Evolutionary conservation across 2,888 invertebrate species (phyloP), one percentile per base, ranked within the genome.

Genomic region (Ormyrus pomaceus): DNA sequence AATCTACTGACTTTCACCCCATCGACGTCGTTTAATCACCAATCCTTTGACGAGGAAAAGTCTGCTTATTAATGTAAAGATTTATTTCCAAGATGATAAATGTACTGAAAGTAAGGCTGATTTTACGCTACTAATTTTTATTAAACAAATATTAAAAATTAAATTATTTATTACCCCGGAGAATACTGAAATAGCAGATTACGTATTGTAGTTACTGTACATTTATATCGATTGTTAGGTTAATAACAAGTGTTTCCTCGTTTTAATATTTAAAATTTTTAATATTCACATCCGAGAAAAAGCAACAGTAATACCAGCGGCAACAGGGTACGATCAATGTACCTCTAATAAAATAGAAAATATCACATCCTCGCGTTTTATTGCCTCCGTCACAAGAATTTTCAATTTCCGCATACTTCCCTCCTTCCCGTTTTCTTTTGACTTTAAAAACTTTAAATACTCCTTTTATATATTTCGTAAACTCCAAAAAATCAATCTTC

Each of bases 361-460:
- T 55, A 73, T 64, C 10, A 55, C 64, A 55, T 55, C 62, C 13
- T 53, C 50, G n/a, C 34, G 46, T 55, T 73, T 73, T 73, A 64
- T 64, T 72, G 72, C 46, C 72, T 10, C 9, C 55, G 55, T 13
- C 71, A 8, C 46, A 64, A 73, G 73, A 73, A 73, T 73, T 73
- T 73, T 73, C 73, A 73, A 73, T 73, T 64, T 73, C 64, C 73
- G 64, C 64, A 72, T 72, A 62, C 50, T 72, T 72, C 7, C 13
- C 69, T n/a, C 69, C n/a, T 46, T 45, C 45, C 6, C 2, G 3
- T 6, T 45, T 34, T 46, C 46, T 8, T n/a, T 11, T 34, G 34
- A 34, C 34, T 34, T 48, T 64, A 46, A 59, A 70, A 72, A 64
- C 13, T 55, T 64, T 72, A 64, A 72, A 72, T 72, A 55, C 46